phyloP scores from a whole-genome alignment of 2,797 vertebrate species.

The Poliocrania exsul region DNA sequence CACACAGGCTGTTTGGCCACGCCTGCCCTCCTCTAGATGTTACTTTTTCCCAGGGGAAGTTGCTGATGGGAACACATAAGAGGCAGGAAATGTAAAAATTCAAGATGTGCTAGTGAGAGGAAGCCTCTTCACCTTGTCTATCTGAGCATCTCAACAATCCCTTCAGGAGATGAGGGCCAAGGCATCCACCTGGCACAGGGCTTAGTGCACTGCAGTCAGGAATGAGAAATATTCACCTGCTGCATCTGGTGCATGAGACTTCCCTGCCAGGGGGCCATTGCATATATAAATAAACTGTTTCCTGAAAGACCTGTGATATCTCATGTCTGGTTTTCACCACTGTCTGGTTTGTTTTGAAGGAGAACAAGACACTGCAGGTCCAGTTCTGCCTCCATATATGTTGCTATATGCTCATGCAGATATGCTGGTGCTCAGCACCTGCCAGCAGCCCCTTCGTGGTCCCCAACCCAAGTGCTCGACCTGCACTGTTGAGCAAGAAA shows the following conservation, averaged over 20 bases:
- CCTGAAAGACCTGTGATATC: not conserved
- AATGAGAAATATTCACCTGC: not conserved
- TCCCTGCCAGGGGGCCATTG: not conserved
- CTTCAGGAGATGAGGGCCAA: not conserved
- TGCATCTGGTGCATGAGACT: accelerated
- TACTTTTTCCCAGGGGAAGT: not conserved
- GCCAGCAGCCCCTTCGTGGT: not conserved
- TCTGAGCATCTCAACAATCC: not conserved
- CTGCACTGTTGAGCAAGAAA: not conserved
- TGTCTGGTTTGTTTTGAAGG: not conserved
- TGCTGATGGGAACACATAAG: not conserved
- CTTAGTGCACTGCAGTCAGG: not conserved
- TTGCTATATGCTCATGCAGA: not conserved
- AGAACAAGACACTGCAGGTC: not conserved
- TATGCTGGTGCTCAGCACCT: not conserved
- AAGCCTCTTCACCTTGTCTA: not conserved
- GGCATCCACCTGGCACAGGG: not conserved
- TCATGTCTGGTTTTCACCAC: not conserved
- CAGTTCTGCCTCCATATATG: not conserved
- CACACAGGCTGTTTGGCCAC: not conserved
- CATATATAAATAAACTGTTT: not conserved
- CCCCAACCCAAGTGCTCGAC: not conserved
- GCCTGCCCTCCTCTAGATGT: not conserved
- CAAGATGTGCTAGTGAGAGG: not conserved
- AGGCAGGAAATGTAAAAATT: slow-evolving; percentile 23